Evolutionary conservation across 2,113 vertebrate species (phyloP), one percentile per base, ranked within the genome.

Genomic region (Indicator maculatus): DNA sequence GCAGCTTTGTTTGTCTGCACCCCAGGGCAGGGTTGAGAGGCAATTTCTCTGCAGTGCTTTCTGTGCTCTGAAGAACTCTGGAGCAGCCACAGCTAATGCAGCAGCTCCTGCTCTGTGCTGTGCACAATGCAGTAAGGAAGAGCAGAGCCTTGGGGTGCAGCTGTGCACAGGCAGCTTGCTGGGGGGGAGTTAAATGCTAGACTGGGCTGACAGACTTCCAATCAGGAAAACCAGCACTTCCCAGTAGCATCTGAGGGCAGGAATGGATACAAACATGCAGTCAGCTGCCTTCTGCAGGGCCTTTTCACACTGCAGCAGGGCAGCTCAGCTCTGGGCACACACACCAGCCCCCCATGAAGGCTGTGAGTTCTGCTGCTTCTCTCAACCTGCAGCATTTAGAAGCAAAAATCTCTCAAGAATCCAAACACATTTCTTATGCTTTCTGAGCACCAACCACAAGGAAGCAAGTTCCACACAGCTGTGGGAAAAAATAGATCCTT

Each of bases 101-200:
- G 41, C 5, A 2, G 10, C 24, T 45, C 72, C 67, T 90, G 41
- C 63, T 75, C 38, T 3, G 0, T 16, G 1, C 3, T 19, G 38
- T 28, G 70, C 70, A 50, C 47, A 50, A 12, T 60, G 3, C 3
- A 24, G 15, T 69, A 28, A 59, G 47, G 79, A 4, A 59, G 79
- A 45, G 15, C 1, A 9, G 66, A 23, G 50, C n/a, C 79, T 6
- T 15, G 56, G 15, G 16, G 60, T n/a, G 28, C 86, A 30, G 7
- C 26, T 38, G 45, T 4, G 11, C 5, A 58, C 1, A 2, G 3
- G 15, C 56, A 61, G 59, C n/a, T 18, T 1, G 0, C 36, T 27
- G 60, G 33, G 4, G 12, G 63, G 38, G 59, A 76, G 60, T 6
- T 45, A 9, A 36, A 33, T 0, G 13, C 17, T 3, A 17, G 38